phyloP scores from a whole-genome alignment of 2,888 invertebrate species.

The Agrilus cyanescens region DNA sequence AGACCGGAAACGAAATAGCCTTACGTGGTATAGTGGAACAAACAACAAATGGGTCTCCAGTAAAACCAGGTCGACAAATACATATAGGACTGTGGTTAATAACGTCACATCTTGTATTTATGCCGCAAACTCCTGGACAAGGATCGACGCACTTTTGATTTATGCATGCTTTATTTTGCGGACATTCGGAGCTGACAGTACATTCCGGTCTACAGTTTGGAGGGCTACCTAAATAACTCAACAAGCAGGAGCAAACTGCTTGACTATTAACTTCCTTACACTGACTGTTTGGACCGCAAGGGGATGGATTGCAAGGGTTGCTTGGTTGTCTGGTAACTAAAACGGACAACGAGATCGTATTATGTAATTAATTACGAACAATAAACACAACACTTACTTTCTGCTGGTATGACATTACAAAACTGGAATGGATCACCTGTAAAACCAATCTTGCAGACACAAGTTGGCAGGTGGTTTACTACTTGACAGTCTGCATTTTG shows the following conservation, averaged over 20 bases:
- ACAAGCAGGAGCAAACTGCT: constrained; percentile 68
- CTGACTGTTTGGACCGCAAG: constrained; percentile 72
- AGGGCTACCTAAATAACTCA: constrained; percentile 61
- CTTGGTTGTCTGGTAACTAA: constrained; percentile 25
- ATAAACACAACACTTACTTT: constrained; percentile 8
- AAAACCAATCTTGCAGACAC: constrained; percentile 46
- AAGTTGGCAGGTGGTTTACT: constrained; percentile 51
- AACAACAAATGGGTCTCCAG: constrained; percentile 70
- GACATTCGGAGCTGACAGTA: constrained; percentile 69
- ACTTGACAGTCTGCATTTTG: constrained; percentile 53
- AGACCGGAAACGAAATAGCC: constrained; percentile 7
- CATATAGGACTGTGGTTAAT: constrained; percentile 76
- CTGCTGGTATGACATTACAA: constrained; percentile 31
- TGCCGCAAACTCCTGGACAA: constrained; percentile 70
- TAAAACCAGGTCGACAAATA: constrained; percentile 58
- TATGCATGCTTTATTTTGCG: constrained; percentile 65
- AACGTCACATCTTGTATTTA: constrained; percentile 64
- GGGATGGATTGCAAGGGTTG: constrained; percentile 63
- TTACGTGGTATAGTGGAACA: constrained; percentile 46
- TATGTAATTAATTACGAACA: not conserved
- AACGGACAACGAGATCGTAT: not conserved
- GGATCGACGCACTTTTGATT: constrained; percentile 74
- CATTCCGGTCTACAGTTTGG: constrained; percentile 78
- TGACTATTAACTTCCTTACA: constrained; percentile 58
- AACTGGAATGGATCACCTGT: constrained; percentile 52